A percentile compares a stretch with the other conserved stretches of the same genome.
Conservation (phyloP, 2,888 invertebrate genomes). For the Orthonevra nobilis region DNA sequence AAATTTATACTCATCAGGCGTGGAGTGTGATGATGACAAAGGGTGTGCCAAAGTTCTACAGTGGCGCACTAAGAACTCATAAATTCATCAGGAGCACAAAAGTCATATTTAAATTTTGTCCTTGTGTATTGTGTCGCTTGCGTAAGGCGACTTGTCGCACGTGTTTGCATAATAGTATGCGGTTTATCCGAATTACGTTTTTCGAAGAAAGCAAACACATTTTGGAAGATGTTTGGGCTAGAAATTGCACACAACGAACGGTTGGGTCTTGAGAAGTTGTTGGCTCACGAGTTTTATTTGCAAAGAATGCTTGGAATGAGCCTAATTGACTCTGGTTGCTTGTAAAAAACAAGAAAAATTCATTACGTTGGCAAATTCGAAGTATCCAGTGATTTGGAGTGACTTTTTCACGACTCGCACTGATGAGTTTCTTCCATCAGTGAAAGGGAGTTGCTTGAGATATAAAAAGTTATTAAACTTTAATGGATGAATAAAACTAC, state of each 20-base stretch:
- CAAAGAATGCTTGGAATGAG: too few species aligned
- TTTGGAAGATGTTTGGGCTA: background rate
- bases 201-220: slow-evolving; percentile 3
- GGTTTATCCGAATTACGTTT: slow-evolving; percentile 37
- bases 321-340: too few species aligned
- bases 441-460: too few species aligned
- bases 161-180: slow-evolving; percentile 49
- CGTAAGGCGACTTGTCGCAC: slow-evolving; percentile 51
- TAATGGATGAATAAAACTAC: too few species aligned
- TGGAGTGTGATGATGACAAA: slow-evolving; percentile 37
- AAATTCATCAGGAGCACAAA: slow-evolving; percentile 64
- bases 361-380: too few species aligned
- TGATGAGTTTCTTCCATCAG: too few species aligned
- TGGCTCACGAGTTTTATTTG: too few species aligned
- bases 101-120: slow-evolving; percentile 60
- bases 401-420: too few species aligned
- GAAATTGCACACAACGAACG: background rate
- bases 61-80: slow-evolving; percentile 33
- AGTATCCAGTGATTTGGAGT: too few species aligned
- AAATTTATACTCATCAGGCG: slow-evolving; percentile 67
- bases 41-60: slow-evolving; percentile 19
- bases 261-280: background rate
- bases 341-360: too few species aligned
- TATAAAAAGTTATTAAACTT: too few species aligned
- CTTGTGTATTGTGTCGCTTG: slow-evolving; percentile 29